Base-by-base conservation (phyloP, 2,888 invertebrate species). In the Eutolmus rufibarbis region DNA sequence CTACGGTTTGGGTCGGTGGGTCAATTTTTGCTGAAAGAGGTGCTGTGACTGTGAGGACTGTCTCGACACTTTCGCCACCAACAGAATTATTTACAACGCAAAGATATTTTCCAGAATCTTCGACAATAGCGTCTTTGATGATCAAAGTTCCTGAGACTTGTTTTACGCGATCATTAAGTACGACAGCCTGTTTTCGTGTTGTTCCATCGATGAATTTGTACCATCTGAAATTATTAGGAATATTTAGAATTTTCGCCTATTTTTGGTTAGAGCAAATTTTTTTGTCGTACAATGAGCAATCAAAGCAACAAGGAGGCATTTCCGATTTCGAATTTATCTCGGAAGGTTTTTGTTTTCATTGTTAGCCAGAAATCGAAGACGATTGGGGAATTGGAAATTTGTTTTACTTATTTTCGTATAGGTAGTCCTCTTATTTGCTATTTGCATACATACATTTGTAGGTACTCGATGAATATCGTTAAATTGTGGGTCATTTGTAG, bases 41-140 rank as follows among this genome's bases (percentile, higher is more conserved):
- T 86, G 98, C 98, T 8, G 97, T 98, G 0, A 98, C 98, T 14
- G 97, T 97, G 19, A 98, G 93, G 4, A 97, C 97, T 2, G 98
- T 98, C 92, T 97, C 97, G 0, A 98, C 97, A 90, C 97, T 97
- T 92, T 98, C 97, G 31, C 97, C 97, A 51, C 98, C 98, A 78
- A 98, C 97, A 0, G 97, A 97, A 92, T 99, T 99, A 91, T 97
- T 98, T 0, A 98, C 98, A 89, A 98, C 97, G 92, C 98, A 98
- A 88, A 97, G 93, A 92, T 98, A 99, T 93, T 97, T 97, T 90
- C 98, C 98, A 89, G 97, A 97, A 93, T 99, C 98, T 90, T 97
- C 96, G 74, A 98, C 97, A 90, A 96, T 95, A 16, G 98, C 97
- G 91, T 97, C 97, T 89, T 96, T 95, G 90, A 99, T 98, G 90